Base-by-base conservation (phyloP, 2,113 vertebrate genomes). In the Phyllopteryx taeniolatus region DNA sequence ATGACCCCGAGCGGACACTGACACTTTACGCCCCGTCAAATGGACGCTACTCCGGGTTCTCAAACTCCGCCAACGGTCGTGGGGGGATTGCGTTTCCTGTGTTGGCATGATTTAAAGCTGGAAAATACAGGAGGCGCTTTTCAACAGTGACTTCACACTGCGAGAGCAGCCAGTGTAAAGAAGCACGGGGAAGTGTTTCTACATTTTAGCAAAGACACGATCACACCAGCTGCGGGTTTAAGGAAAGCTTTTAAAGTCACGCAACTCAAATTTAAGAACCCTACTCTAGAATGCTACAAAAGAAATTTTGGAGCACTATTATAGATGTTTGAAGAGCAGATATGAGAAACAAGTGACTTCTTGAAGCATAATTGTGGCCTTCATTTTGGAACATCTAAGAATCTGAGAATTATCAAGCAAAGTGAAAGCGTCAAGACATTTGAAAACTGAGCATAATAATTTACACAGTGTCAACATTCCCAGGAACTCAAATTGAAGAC, bases 31-130 rank as follows among this genome's bases (percentile, higher is more conserved):
- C 53, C 53, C 8, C 20, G 9, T 22, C 20, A 61, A 61, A 11
- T 17, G 59, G 31, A 12, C 13, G 31, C 31, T 8, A 14, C 31
- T 35, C 15, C 6, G 31, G 57, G n/a, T 6, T 3, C 64, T 57
- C 76, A 51, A 79, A 35, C 70, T 77, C 31, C 63, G 44, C 27
- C 22, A 56, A 76, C 62, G 68, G 79, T 86, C 86, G 49, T 73
- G 47, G 56, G 89, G 86, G 86, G 81, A 78, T 78, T 68, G 7
- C 59, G 79, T 67, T 92, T 92, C 90, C 90, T 90, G 86, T 90
- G 86, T 86, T 87, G 83, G 86, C 59, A 70, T 65, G 75, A 79
- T 76, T 67, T 70, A 70, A 80, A 80, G 68, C 43, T 80, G 51
- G 66, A 74, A 77, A 82, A 79, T 14, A 51, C 63, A 73, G 17